Evolutionary conservation across 2,113 vertebrate species (phyloP).

Genomic region (zebrafish (Danio rerio)): DNA sequence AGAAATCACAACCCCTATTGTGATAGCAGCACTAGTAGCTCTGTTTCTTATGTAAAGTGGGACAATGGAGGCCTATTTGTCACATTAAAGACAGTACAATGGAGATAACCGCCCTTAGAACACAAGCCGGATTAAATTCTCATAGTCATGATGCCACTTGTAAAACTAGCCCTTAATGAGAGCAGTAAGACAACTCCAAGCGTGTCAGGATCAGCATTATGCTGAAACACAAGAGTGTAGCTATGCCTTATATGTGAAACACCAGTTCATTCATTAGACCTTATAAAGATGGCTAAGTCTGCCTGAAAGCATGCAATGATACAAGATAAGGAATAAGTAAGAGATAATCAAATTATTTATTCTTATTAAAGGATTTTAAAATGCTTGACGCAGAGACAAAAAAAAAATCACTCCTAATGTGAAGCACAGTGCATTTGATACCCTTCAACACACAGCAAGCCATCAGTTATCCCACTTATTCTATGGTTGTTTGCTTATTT

Average conservation of each 20-base stretch:
- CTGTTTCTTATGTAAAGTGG: neutral
- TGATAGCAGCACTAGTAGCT: slow-evolving; percentile 23
- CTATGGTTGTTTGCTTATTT: too few relatives aligned
- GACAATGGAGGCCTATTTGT: slow-evolving; percentile 39
- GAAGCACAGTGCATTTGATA: too few relatives aligned
- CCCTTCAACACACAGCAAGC: too few relatives aligned
- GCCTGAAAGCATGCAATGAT: neutral
- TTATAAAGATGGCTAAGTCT: slow-evolving; percentile 9
- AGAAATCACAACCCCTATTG: slow-evolving; percentile 34
- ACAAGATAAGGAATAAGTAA: neutral
- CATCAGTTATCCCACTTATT: too few relatives aligned
- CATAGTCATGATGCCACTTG: slow-evolving; percentile 9
- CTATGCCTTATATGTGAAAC: neutral
- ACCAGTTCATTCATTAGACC: slow-evolving; percentile 12
- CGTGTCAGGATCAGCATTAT: slow-evolving; percentile 22
- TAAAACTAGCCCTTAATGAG: slow-evolving; percentile 8
- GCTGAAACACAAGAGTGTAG: slow-evolving; percentile 7
- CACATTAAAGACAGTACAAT: slow-evolving; percentile 30
- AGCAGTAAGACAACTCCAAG: neutral
- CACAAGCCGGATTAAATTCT: slow-evolving; percentile 21
- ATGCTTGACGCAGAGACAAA: too few relatives aligned
- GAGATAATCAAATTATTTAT: too few relatives aligned
- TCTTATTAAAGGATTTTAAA: too few relatives aligned
- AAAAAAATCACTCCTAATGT: too few relatives aligned
- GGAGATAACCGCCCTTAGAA: slow-evolving; percentile 25